Evolutionary conservation across 2,888 invertebrate genomes (phyloP), one percentile per base, ranked within the genome.

Genomic region (Diloba caeruleocephala): DNA sequence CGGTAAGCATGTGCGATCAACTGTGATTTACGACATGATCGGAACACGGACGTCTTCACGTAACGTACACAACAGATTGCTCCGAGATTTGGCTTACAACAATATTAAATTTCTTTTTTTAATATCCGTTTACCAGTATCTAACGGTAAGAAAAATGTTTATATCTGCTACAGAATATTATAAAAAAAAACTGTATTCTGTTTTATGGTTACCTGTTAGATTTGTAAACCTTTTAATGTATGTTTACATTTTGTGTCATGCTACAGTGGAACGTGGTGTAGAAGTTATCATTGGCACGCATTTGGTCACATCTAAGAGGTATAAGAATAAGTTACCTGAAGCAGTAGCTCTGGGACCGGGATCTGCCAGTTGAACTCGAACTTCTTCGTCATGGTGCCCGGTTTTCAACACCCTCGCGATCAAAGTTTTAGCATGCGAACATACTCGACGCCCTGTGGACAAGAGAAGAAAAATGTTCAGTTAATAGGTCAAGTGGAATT

Each of bases 281-380:
- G 26, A 3, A 26, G 26, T 2, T 29, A 25, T 8, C 3, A 6
- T 25, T 25, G 25, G 9, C 9, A n/a, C n/a, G n/a, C 25, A 25
- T 8, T 6, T 25, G 25, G 13, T 12, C 29, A n/a, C 12, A 7
- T 12, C 7, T 13, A 12, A 15, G 21, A 7, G 2, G 5, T 15
- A 15, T 15, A 7, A 2, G 1, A 14, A 34, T 23, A 33, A 31
- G 5, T 78, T 72, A 94, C 94, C 91, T 89, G 89, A 37, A 94
- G 71, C 37, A 99, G 94, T 33, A 96, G 95, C 81, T 98, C 97
- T 36, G 99, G 99, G 71, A 99, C 98, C 57, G 97, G 96, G 81
- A 98, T 97, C 89, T 97, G 98, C 99, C 99, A 99, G 94, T 98
- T 97, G 94, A 99, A 99, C 88, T 99, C 99, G 94, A 98, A 99